Percentiles rank a stretch among this genome's conserved stretches.
phyloP scores from a whole-genome alignment of 2,113 vertebrate genomes.

The Noturus placidus region DNA sequence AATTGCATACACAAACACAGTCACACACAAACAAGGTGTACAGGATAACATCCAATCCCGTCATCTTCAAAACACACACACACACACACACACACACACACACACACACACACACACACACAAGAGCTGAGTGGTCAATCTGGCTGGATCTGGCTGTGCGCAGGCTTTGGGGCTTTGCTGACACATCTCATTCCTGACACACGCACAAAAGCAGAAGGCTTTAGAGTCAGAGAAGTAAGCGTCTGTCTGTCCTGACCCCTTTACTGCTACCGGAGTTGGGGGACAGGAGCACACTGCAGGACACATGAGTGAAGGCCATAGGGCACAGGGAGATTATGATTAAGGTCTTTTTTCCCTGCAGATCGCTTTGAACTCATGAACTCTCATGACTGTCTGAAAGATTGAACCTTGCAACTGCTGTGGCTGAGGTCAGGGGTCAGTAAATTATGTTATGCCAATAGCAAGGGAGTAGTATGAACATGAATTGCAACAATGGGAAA shows the following conservation, averaged over 20 bases:
- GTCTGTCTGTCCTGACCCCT: conserved; percentile 30
- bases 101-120: conserved; percentile 44
- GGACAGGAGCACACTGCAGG: background rate
- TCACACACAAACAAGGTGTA: conserved; percentile 19
- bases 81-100: conserved; percentile 47
- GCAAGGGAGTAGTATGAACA: background rate
- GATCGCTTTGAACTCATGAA: background rate
- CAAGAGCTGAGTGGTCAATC: conserved; percentile 54
- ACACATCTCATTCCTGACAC: conserved; percentile 58
- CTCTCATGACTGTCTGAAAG: conserved; percentile 30
- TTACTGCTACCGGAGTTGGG: background rate
- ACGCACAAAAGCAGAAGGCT: conserved; percentile 55
- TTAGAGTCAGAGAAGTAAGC: conserved; percentile 45
- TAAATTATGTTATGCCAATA: background rate
- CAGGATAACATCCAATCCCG: conserved; percentile 14
- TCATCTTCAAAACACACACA: conserved; percentile 30
- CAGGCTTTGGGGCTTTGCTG: conserved; percentile 55
- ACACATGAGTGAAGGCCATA: background rate
- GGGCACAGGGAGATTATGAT: conserved; percentile 1
- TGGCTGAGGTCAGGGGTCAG: conserved; percentile 19
- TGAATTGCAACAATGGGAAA: background rate
- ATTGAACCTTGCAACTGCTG: conserved; percentile 14
- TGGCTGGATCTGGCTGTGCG: conserved; percentile 27
- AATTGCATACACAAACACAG: conserved; percentile 16
- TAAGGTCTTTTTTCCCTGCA: conserved; percentile 8